Percentiles rank a stretch among this genome's conserved stretches.
Conservation (phyloP, 92 coral and sea anemone genomes). For the Paragorgia papillata region DNA sequence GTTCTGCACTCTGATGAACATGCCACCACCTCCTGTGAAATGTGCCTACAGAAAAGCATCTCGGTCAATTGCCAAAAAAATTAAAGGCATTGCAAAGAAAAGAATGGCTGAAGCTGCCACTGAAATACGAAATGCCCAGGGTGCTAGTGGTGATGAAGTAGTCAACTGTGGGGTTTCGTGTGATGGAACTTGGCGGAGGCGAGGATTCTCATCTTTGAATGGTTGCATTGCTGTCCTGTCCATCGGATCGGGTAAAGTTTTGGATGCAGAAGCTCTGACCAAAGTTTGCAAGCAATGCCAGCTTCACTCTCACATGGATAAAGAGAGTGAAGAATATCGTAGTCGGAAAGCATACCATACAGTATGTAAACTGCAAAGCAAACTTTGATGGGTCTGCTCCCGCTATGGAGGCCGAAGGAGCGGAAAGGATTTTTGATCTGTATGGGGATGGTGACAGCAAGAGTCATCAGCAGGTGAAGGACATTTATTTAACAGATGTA, state of each 20-base stretch:
- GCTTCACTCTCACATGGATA: slow-evolving; percentile 40
- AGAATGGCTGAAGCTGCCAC: slow-evolving; percentile 51
- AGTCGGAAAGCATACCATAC: slow-evolving; percentile 45
- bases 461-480: slow-evolving; percentile 37
- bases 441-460: slow-evolving; percentile 56
- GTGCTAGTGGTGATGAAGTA: neutral
- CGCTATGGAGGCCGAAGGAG: slow-evolving; percentile 60
- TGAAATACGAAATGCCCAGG: slow-evolving; percentile 38
- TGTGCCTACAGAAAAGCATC: slow-evolving; percentile 45
- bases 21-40: slow-evolving; percentile 61
- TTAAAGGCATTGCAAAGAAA: slow-evolving; percentile 48
- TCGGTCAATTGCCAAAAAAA: slow-evolving; percentile 34
- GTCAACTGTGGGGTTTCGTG: slow-evolving; percentile 51
- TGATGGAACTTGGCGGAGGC: slow-evolving; percentile 67
- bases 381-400: slow-evolving; percentile 53
- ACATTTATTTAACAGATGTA: slow-evolving; percentile 25
- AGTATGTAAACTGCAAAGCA: slow-evolving; percentile 34
- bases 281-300: slow-evolving; percentile 44
- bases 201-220: slow-evolving; percentile 61
- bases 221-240: slow-evolving; percentile 52
- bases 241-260: slow-evolving; percentile 45
- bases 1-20: slow-evolving; percentile 63
- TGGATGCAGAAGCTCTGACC: slow-evolving; percentile 55
- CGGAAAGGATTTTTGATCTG: slow-evolving; percentile 40
- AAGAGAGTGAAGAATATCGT: slow-evolving; percentile 25